phyloP scores from a whole-genome alignment of 37 sponge, comb jelly and placozoan genomes.

The Ianthella basta region DNA sequence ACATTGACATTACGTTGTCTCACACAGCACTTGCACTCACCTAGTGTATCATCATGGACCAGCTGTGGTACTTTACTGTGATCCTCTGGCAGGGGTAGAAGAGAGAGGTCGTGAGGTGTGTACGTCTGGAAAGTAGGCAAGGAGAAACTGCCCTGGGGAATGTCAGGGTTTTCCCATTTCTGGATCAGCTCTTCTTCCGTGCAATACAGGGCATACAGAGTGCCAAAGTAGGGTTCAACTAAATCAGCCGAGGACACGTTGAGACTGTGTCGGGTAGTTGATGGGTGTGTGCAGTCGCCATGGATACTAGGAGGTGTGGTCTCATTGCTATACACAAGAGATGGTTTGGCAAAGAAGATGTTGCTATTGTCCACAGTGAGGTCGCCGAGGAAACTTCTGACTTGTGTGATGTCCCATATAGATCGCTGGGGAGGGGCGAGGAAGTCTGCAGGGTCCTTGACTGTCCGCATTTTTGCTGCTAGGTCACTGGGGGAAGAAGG shows the following conservation, averaged over 20 bases:
- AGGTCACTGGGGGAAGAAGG: constrained; percentile 38
- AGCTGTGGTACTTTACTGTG: neutral
- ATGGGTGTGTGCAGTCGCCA: neutral
- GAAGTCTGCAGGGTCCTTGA: constrained; percentile 61
- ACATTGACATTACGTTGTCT: no score
- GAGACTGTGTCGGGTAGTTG: constrained; percentile 5
- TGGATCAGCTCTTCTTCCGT: neutral
- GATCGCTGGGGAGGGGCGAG: constrained; percentile 58
- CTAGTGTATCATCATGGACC: neutral
- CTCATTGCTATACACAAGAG: neutral
- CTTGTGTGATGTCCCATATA: constrained; percentile 37
- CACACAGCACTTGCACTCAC: no score
- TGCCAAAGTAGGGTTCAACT: constrained; percentile 53
- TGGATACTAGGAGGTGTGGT: neutral
- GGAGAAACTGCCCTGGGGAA: no score
- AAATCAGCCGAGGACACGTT: constrained; percentile 30
- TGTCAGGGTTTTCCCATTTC: neutral
- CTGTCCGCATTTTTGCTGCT: constrained; percentile 52
- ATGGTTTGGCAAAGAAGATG: constrained; percentile 56
- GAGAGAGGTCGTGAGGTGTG: neutral
- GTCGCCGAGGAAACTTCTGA: neutral
- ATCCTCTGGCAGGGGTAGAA: neutral
- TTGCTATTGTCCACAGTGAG: constrained; percentile 51
- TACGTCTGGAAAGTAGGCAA: neutral
- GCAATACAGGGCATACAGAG: constrained; percentile 14